phyloP scores from a whole-genome alignment of 2,113 vertebrate species.

The Grammomys dolichurus region DNA sequence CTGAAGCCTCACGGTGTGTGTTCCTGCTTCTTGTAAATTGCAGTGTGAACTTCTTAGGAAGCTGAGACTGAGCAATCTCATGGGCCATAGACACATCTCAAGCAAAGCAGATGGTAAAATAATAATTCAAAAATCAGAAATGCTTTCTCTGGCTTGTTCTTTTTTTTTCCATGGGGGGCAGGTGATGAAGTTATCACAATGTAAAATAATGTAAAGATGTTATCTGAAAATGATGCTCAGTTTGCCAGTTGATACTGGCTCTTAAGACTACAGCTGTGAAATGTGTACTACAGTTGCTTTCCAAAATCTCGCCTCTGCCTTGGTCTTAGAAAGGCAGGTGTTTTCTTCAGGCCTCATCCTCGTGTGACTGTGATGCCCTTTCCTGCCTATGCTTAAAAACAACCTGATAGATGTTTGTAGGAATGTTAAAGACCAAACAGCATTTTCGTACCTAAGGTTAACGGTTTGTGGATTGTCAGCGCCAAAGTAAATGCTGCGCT shows the following conservation, averaged over 20 bases:
- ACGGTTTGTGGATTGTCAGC: conserved; percentile 41
- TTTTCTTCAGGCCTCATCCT: background rate
- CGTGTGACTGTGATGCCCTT: background rate
- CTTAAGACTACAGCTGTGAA: conserved; percentile 1
- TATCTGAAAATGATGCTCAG: conserved; percentile 24
- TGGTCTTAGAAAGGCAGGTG: conserved; percentile 21
- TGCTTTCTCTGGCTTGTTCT: conserved; percentile 56
- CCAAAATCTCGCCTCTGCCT: conserved; percentile 27
- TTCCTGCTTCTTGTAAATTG: conserved; percentile 81
- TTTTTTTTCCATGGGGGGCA: background rate
- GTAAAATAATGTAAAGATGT: conserved; percentile 44
- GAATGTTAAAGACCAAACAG: conserved; percentile 41
- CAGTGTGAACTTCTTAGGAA: conserved; percentile 73
- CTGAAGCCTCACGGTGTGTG: conserved; percentile 56
- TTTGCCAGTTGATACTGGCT: background rate
- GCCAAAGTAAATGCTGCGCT: background rate
- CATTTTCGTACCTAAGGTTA: background rate
- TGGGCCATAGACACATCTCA: conserved; percentile 72
- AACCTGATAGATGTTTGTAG: conserved; percentile 1
- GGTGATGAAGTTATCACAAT: conserved; percentile 54
- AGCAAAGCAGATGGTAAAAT: conserved; percentile 68
- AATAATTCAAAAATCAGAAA: conserved; percentile 66
- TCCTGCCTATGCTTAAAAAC: conserved; percentile 1
- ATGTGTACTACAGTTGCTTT: conserved; percentile 24
- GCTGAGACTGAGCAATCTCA: conserved; percentile 71